Evolutionary conservation across 2,888 invertebrate genomes (phyloP), one percentile per base, ranked within the genome.

Genomic region (Scaptomyza polygonia): DNA sequence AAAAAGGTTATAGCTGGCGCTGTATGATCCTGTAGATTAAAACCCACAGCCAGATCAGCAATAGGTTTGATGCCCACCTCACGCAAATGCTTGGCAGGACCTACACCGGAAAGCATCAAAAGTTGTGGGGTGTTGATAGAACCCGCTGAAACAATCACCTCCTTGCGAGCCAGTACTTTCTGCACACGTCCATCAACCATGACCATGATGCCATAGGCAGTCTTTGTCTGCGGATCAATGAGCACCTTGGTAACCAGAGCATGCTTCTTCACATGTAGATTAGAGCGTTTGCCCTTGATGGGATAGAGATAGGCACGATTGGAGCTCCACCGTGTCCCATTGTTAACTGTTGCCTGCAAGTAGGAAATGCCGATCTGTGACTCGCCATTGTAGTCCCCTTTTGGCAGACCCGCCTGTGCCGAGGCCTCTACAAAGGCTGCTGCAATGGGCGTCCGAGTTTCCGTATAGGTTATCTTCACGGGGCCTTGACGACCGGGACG

Each of bases 111-210:
- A 16, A 96, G 89, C 96, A 97, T 95, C 6, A 97, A 93, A 8
- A 97, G 89, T 86, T 97, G 97, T 0, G 97, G 96, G 0, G 95
- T 94, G 77, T 96, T 96, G 61, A 97, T 94, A 0, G 96, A 94
- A 0, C 97, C 97, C 2, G 95, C 96, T 9, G 95, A 94, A 3
- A 96, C 70, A 57, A 97, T 94, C 0, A 97, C 94, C 91, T 96
- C 96, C 78, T 93, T 94, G 43, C 93, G 92, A 0, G 95, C 95
- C 57, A 83, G 88, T 0, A 94, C 93, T 45, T 91, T 90, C 90
- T 43, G 89, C 90, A 57, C 77, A 0, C 92, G 91, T 55, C 92
- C 91, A 40, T 92, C 90, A 2, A 40, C 1, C 27, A 56, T 52
- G 1, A 94, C 93, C 74, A 93, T 90, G 0, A 95, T 93, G 3